Conservation (phyloP, 1,140 invertebrate species). For the Aplysia californica region DNA sequence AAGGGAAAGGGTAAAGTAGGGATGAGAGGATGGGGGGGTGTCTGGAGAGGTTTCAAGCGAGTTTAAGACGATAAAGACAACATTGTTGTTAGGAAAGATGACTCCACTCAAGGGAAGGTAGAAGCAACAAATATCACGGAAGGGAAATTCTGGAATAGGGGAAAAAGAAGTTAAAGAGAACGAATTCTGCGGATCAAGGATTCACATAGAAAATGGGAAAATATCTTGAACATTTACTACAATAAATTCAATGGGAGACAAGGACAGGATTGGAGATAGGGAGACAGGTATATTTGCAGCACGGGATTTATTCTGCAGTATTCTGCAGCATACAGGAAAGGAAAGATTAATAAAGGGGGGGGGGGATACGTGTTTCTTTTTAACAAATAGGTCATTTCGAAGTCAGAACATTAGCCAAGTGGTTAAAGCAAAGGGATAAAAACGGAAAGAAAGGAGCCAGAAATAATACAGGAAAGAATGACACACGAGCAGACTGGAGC, state of each 20-base stretch:
- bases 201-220: no score
- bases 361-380: background rate
- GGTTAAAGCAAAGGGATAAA: background rate
- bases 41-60: background rate
- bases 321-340: background rate
- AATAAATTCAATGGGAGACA: no score
- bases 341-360: background rate
- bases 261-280: no score
- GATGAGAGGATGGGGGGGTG: background rate
- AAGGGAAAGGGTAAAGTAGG: no score
- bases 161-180: background rate
- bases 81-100: no score
- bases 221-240: no score
- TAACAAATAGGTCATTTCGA: background rate
- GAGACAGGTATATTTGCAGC: no score
- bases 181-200: no score
- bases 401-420: background rate
- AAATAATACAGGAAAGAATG: background rate
- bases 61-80: no score
- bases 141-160: background rate
- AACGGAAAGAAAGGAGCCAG: background rate
- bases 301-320: no score
- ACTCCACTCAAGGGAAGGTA: background rate
- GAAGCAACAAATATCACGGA: background rate
- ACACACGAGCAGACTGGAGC: background rate